phyloP scores from a whole-genome alignment of 2,797 vertebrate species.

The Myotis pilosus region DNA sequence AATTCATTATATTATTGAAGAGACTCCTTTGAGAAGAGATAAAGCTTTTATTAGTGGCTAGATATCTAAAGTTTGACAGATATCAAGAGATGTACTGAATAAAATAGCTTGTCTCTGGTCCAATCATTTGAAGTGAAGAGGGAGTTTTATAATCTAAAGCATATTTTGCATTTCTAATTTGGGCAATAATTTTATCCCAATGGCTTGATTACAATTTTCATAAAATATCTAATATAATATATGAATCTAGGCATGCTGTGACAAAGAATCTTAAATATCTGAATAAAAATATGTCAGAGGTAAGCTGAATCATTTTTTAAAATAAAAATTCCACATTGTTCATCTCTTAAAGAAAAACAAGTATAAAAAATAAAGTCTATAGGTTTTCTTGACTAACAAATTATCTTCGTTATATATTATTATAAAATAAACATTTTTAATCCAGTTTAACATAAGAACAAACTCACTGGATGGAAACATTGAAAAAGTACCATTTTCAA shows the following conservation, averaged over 20 bases:
- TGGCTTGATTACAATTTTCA: background rate
- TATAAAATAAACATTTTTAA: background rate
- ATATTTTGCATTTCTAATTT: conserved; percentile 40
- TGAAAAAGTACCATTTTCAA: background rate
- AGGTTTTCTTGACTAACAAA: background rate
- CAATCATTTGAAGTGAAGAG: background rate
- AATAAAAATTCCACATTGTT: background rate
- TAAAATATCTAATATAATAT: background rate
- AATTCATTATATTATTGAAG: background rate
- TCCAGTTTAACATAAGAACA: background rate
- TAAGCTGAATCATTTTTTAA: background rate
- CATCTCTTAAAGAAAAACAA: background rate
- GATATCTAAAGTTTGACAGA: background rate
- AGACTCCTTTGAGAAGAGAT: background rate
- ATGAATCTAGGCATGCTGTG: background rate
- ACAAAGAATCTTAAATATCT: background rate
- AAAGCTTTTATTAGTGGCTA: background rate
- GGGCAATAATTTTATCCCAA: background rate
- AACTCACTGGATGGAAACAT: background rate
- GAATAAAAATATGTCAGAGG: background rate
- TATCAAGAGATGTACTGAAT: background rate
- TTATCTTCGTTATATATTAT: background rate
- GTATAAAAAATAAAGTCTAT: background rate
- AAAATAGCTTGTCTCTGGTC: background rate
- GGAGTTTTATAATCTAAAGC: background rate